Base-by-base conservation (phyloP, 2,888 invertebrate genomes). In the Metacarcinus magister region DNA sequence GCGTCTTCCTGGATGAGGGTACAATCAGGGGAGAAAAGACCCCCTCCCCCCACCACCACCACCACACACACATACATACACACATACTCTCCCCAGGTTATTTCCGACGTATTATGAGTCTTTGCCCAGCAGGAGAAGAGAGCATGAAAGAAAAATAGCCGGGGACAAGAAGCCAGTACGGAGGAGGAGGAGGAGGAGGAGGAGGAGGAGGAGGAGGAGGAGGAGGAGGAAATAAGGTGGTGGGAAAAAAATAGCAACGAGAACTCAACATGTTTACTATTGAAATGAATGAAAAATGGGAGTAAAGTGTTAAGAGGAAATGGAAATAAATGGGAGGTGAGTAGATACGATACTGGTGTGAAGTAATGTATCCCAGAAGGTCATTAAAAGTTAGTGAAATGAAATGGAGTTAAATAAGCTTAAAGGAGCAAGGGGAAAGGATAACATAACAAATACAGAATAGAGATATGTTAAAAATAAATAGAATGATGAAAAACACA, bases 151-250 rank as follows among this genome's bases (percentile, higher is more conserved):
- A 48, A 32, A 48, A 16, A 48, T 46, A 19, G 48, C 1, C 28
- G 13, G n/a, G 13, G 13, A 28, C 13, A 19, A 23, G 23, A 32
- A 48, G 92, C n/a, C 28, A 44, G 10, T 28, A 16, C 13, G 19
- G 91, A 91, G 91, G n/a, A 28, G 48, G 91, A 91, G 91, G 48
- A 48, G 48, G 44, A 91, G 91, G 48, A 48, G 48, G 91, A 91
- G 91, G 48, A 48, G 48, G 91, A 91, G 91, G 48, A 48, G 48
- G 91, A 91, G 91, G 48, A 48, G 54, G 92, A 92, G 92, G 54
- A 54, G 54, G 28, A 82, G 32, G 32, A 82, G 32, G 32, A 82
- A 13, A 13, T 32, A 32, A 13, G 32, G 75, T 5, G 2, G 75
- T 2, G 28, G 75, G n/a, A 75, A 10, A 28, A 75, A 28, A 28